Evolutionary conservation across 2,797 vertebrate genomes (phyloP).

Genomic region (Psittacula echo): DNA sequence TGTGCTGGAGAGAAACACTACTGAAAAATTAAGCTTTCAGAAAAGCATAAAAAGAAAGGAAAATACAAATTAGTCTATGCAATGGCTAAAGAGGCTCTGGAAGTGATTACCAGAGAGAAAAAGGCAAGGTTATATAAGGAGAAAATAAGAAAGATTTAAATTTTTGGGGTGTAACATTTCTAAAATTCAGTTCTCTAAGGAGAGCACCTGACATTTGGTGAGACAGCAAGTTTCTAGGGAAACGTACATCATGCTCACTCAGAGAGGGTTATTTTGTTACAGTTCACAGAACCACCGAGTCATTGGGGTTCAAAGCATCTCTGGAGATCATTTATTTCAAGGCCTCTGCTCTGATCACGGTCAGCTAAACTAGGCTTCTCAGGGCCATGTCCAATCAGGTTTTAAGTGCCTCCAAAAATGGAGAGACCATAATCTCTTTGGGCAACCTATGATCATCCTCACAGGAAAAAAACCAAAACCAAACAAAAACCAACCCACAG

Average conservation of each 20-base stretch:
- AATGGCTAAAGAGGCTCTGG: neutral
- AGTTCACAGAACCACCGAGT: neutral
- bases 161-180: neutral
- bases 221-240: conserved; percentile 30
- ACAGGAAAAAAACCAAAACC: neutral
- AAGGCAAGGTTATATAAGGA: neutral
- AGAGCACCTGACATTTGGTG: conserved; percentile 12
- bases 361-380: neutral
- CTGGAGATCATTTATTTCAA: neutral
- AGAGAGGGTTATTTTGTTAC: neutral
- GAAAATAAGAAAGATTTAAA: neutral
- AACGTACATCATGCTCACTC: neutral
- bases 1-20: neutral
- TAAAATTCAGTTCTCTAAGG: neutral
- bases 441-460: neutral
- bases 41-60: neutral
- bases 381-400: fast-evolving
- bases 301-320: neutral
- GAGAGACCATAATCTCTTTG: neutral
- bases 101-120: neutral
- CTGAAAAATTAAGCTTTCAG: neutral
- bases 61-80: neutral
- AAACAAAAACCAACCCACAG: neutral
- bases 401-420: neutral
- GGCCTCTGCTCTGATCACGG: neutral